Conservation (phyloP, 2,113 vertebrate genomes). For the Willisornis vidua region DNA sequence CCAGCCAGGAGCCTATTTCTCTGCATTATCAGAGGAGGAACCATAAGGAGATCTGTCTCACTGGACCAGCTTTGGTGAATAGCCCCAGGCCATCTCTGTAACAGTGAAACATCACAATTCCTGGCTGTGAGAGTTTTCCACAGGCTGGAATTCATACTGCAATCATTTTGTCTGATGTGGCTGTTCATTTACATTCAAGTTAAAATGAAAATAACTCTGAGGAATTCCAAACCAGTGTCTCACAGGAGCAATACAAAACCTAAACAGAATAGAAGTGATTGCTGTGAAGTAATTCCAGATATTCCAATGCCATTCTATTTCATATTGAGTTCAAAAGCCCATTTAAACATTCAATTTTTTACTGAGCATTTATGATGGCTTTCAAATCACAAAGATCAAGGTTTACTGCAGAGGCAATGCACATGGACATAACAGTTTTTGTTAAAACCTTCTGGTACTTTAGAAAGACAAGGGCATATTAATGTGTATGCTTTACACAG, state of each 20-base stretch:
- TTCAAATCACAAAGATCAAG: background rate
- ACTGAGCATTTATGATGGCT: background rate
- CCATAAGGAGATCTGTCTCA: background rate
- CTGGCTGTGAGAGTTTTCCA: background rate
- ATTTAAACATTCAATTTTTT: background rate
- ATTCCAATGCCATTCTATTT: background rate
- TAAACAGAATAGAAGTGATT: background rate
- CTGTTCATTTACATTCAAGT: constrained; percentile 31
- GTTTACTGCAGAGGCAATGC: background rate
- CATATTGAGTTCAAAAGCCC: background rate
- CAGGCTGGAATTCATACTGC: background rate
- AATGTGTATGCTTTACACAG: background rate
- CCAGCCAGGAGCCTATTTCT: background rate
- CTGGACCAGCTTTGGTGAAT: background rate
- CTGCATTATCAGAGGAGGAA: background rate
- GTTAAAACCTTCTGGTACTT: background rate
- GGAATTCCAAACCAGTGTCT: background rate
- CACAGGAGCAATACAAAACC: background rate
- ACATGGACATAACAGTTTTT: background rate
- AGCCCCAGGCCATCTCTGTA: background rate
- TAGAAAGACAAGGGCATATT: background rate
- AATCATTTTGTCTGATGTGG: background rate
- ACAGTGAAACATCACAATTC: background rate
- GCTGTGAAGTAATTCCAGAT: background rate
- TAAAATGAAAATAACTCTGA: constrained; percentile 16